Evolutionary conservation across 2,888 invertebrate species (phyloP).

Genomic region (Acrobasis consociella): DNA sequence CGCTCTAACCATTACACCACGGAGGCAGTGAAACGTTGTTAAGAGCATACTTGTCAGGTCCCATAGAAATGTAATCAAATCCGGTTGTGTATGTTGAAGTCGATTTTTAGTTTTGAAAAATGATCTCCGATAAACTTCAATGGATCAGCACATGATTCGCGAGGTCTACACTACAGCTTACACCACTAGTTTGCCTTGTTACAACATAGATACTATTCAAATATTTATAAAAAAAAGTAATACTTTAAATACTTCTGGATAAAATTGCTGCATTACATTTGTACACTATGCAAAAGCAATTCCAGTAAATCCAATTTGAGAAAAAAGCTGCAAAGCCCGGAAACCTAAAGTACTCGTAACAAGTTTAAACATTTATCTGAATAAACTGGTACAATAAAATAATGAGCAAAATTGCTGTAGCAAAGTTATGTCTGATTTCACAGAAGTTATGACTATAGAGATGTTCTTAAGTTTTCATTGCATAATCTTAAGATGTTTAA

Average conservation of each 20-base stretch:
- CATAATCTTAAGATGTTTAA: conserved; percentile 4
- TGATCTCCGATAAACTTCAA: too few species aligned
- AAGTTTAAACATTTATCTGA: conserved; percentile 5
- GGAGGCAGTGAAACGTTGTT: too few species aligned
- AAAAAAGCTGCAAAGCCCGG: not conserved
- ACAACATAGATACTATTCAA: too few species aligned
- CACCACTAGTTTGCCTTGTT: too few species aligned
- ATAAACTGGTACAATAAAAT: conserved; percentile 8
- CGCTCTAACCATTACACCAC: too few species aligned
- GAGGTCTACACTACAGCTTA: too few species aligned
- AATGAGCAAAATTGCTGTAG: conserved; percentile 6
- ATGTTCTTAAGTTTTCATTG: conserved; percentile 16
- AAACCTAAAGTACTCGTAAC: not conserved
- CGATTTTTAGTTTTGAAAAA: too few species aligned
- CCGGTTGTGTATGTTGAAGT: too few species aligned
- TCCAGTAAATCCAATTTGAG: not conserved
- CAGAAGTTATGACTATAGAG: conserved; percentile 15
- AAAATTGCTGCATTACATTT: not conserved
- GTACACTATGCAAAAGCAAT: conserved; percentile 21
- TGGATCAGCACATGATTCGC: too few species aligned
- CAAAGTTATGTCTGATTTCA: not conserved
- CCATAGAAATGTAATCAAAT: too few species aligned
- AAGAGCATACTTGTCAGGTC: too few species aligned
- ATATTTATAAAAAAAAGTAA: not conserved
- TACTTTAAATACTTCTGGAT: not conserved